Percentiles rank a stretch among this genome's conserved stretches.
Conservation (phyloP, 2,888 invertebrate genomes). For the Erannis defoliaria region DNA sequence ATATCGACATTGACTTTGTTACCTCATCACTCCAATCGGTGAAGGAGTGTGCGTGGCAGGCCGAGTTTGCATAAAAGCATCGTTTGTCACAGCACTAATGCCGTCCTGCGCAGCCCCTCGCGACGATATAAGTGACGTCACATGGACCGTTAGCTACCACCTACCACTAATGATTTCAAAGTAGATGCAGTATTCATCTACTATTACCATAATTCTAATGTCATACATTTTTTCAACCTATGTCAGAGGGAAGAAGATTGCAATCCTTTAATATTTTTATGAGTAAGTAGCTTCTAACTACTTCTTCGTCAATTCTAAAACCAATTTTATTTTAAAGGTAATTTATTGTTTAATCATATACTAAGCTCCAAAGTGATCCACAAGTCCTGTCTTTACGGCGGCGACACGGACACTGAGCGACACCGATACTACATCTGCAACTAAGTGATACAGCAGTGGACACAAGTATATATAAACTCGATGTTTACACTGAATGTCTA, state of each 20-base stretch:
- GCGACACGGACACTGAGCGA: too few species aligned
- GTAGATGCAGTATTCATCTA: not conserved
- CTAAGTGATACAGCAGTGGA: too few species aligned
- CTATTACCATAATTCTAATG: not conserved
- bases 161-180: slow-evolving; percentile 27
- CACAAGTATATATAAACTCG: too few species aligned
- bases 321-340: too few species aligned
- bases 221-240: not conserved
- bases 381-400: too few species aligned
- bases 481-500: too few species aligned
- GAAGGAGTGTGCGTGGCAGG: slow-evolving; percentile 76
- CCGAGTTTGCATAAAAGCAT: slow-evolving; percentile 82
- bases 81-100: slow-evolving; percentile 83
- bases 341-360: too few species aligned
- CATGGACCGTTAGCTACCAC: slow-evolving; percentile 44
- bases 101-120: slow-evolving; percentile 70
- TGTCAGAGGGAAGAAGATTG: not conserved
- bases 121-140: slow-evolving; percentile 53
- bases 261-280: not conserved
- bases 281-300: too few species aligned
- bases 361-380: too few species aligned
- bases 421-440: too few species aligned
- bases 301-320: too few species aligned
- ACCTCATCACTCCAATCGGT: slow-evolving; percentile 56
- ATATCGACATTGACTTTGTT: slow-evolving; percentile 15